phyloP scores from a whole-genome alignment of 92 coral and sea anemone species.

The Bergia puertoricense region DNA sequence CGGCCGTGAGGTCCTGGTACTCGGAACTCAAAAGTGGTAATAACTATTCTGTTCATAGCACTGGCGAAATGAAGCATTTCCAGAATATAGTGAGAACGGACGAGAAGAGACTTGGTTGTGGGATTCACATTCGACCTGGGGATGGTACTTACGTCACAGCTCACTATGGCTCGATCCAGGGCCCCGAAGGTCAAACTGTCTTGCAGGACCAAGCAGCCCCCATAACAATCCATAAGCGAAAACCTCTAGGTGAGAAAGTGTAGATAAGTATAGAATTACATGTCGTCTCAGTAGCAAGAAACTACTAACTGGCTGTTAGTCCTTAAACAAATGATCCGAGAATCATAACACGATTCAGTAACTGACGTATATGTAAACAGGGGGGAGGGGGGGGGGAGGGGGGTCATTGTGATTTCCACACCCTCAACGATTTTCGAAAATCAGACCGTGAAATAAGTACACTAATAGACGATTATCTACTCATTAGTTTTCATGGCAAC shows the following conservation, averaged over 20 bases:
- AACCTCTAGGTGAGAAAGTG: conserved; percentile 10
- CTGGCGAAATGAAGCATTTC: conserved; percentile 41
- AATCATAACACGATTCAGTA: too few relatives aligned
- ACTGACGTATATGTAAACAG: too few relatives aligned
- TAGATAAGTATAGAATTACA: neutral
- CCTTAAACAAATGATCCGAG: too few relatives aligned
- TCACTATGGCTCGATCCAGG: conserved; percentile 40
- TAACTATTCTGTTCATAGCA: neutral
- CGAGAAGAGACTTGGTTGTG: conserved; percentile 60
- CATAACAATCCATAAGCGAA: conserved; percentile 5
- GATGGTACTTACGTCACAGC: conserved; percentile 66
- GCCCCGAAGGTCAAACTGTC: neutral
- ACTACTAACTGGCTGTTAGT: too few relatives aligned
- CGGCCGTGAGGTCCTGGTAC: conserved; percentile 72
- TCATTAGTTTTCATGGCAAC: too few relatives aligned
- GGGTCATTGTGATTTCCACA: too few relatives aligned
- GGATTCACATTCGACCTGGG: conserved; percentile 51
- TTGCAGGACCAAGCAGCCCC: conserved; percentile 26
- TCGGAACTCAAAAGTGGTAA: conserved; percentile 42
- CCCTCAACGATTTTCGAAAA: too few relatives aligned
- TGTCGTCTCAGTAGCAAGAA: too few relatives aligned
- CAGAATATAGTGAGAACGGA: conserved; percentile 46
- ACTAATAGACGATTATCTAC: too few relatives aligned
- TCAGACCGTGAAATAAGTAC: too few relatives aligned
- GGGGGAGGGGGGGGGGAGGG: too few relatives aligned